Percentiles rank a stretch among this genome's conserved stretches.
Conservation (phyloP, 2,888 invertebrate species). For the Agrypnus murinus region DNA sequence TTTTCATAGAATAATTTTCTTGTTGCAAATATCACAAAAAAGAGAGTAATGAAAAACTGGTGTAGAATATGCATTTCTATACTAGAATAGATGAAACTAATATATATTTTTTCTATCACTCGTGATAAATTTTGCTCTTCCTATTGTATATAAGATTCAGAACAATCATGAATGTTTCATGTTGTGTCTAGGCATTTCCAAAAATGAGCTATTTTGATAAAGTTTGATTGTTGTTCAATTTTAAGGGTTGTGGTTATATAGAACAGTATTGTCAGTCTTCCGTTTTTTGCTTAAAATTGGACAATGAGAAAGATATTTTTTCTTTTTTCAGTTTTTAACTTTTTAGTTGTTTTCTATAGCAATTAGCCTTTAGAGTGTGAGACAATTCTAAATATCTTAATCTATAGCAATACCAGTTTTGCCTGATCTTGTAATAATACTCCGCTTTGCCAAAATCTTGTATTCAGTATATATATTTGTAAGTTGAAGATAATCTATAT, state of each 20-base stretch:
- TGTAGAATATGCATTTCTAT: slow-evolving; percentile 46
- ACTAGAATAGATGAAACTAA: slow-evolving; percentile 54
- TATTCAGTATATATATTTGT: slow-evolving; percentile 48
- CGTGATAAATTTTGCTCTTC: slow-evolving; percentile 69
- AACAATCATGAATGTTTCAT: slow-evolving; percentile 66
- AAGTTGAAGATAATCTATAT: slow-evolving; percentile 50
- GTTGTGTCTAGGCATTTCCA: slow-evolving; percentile 48
- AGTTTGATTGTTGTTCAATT: slow-evolving; percentile 49
- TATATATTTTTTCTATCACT: slow-evolving; percentile 70
- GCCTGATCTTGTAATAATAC: slow-evolving; percentile 68
- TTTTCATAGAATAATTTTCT: slow-evolving; percentile 26
- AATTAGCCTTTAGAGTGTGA: slow-evolving; percentile 51
- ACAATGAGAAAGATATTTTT: slow-evolving; percentile 44
- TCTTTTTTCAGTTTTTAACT: slow-evolving; percentile 31
- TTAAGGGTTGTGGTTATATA: slow-evolving; percentile 47
- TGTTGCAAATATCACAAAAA: slow-evolving; percentile 43
- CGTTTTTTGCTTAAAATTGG: slow-evolving; percentile 50
- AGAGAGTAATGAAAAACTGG: slow-evolving; percentile 36
- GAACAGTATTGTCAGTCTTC: slow-evolving; percentile 47
- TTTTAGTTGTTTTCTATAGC: slow-evolving; percentile 41
- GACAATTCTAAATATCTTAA: slow-evolving; percentile 62
- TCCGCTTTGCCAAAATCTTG: slow-evolving; percentile 63
- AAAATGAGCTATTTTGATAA: slow-evolving; percentile 53
- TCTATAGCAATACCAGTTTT: slow-evolving; percentile 69
- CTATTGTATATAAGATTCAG: slow-evolving; percentile 63